Evolutionary conservation across 2,888 invertebrate species (phyloP).

Genomic region (Pseudococcus jackbeardsleyi): DNA sequence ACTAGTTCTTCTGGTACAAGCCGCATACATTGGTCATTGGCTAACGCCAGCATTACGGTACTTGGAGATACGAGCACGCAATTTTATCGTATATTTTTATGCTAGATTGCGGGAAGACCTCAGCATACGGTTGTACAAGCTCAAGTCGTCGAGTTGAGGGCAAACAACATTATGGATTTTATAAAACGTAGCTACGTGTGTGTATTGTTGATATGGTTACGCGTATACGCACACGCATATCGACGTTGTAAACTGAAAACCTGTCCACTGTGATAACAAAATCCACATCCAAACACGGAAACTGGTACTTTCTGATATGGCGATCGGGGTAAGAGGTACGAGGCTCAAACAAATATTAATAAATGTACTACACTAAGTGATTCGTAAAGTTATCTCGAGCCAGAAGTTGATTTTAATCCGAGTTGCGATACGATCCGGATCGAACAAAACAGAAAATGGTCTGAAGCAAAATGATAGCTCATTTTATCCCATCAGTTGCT

Average conservation of each 20-base stretch:
- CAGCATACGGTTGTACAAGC: no score
- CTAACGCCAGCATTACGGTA: neutral
- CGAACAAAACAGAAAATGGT: neutral
- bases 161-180: slow-evolving; percentile 1
- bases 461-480: no score
- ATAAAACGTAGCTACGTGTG: neutral
- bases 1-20: neutral
- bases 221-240: slow-evolving; percentile 2
- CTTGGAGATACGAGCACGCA: neutral
- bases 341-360: neutral
- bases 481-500: no score
- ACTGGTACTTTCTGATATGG: neutral
- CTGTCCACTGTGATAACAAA: slow-evolving; percentile 3
- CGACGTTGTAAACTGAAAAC: neutral
- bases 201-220: neutral
- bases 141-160: neutral
- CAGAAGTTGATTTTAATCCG: neutral
- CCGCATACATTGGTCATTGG: neutral
- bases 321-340: neutral
- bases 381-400: neutral
- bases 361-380: neutral
- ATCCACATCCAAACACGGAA: slow-evolving; percentile 4
- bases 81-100: neutral
- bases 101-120: no score
- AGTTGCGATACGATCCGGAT: neutral